phyloP scores from a whole-genome alignment of 1,140 invertebrate genomes.

The Camponotus floridanus region DNA sequence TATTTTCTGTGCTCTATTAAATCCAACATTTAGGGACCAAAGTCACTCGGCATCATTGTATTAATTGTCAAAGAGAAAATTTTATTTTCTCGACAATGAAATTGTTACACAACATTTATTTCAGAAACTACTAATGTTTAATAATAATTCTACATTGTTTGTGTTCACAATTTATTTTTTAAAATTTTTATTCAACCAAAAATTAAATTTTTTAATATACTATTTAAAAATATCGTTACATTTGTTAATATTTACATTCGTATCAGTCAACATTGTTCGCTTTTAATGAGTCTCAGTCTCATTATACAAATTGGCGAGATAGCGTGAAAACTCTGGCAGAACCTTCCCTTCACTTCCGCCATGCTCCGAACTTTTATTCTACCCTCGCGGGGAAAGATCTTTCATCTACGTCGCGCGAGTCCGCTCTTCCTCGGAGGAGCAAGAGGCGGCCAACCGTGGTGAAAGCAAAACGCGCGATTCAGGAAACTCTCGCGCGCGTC shows the following conservation, averaged over 20 bases:
- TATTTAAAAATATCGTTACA: not conserved
- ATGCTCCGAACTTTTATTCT: constrained; percentile 46
- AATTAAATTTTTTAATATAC: not conserved
- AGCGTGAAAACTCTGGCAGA: constrained; percentile 44
- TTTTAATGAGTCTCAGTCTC: constrained; percentile 36
- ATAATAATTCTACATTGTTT: constrained; percentile 5
- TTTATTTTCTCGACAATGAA: constrained; percentile 11
- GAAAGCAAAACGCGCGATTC: constrained; percentile 69
- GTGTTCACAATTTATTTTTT: not conserved
- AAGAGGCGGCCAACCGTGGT: constrained; percentile 32
- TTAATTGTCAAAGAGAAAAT: not conserved
- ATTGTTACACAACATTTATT: not conserved
- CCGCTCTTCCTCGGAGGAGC: not conserved
- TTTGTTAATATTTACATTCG: not conserved
- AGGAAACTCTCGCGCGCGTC: constrained; percentile 62
- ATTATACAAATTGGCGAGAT: constrained; percentile 47
- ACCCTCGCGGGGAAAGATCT: constrained; percentile 13
- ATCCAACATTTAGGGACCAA: not conserved
- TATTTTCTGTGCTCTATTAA: constrained; percentile 46
- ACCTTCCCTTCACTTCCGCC: constrained; percentile 2
- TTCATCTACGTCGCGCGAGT: constrained; percentile 30
- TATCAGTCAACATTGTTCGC: not conserved
- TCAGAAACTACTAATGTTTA: not conserved
- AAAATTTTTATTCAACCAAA: not conserved
- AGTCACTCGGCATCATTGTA: constrained; percentile 2